Evolutionary conservation across 2,113 vertebrate genomes (phyloP), one percentile per base, ranked within the genome.

Genomic region (Delphinus delphis): DNA sequence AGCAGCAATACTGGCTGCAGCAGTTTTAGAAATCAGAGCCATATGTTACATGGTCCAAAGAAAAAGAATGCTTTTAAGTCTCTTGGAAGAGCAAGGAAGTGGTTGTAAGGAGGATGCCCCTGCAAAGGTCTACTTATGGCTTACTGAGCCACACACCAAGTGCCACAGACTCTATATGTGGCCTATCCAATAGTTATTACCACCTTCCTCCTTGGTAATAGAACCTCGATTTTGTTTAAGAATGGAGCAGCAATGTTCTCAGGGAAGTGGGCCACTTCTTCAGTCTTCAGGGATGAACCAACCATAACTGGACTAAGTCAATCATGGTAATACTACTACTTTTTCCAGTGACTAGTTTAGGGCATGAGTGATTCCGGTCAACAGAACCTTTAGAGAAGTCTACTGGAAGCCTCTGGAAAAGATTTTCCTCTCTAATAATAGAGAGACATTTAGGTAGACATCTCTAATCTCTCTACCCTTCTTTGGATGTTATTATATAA

Each of bases 11-110:
- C 10, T 58, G 60, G 63, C 53, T 36, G 28, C 62, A 60, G 53
- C 53, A 47, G 18, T 83, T 71, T 84, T n/a, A 95, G 53, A 92
- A 88, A 38, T 70, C 83, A 84, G 58, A 94, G 58, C 82, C 60
- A 62, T 28, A 21, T 21, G 25, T 38, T 9, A 73, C 4, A 0
- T 17, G 31, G 33, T 13, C 65, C 58, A 26, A 6, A 50, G 82
- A 31, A 82, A 81, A 25, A 63, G 38, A n/a, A 58, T 23, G 62
- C 33, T 47, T n/a, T 20, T 8, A 28, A 53, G 28, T 79, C 31
- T 74, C 41, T 33, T 36, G 41, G 58, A 67, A 67, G 88, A 87
- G 47, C 47, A 50, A 20, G 55, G 12, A 73, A 41, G 73, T 5
- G 1, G 2, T 2, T 41, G 9, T 28, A 18, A n/a, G 31, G 12